Conservation (phyloP, 1,140 invertebrate species). For the Magallana angulata region DNA sequence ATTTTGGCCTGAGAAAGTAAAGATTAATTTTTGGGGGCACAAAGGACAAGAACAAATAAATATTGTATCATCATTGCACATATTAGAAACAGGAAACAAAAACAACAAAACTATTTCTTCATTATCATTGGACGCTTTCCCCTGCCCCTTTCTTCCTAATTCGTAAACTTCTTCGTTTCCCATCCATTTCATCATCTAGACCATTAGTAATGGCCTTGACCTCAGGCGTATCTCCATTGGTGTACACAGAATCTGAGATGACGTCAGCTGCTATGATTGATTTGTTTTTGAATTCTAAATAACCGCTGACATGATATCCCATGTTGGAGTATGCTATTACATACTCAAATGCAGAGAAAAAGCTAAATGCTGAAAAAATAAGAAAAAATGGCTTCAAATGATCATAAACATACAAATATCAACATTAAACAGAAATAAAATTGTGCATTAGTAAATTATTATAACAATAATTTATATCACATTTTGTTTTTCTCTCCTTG, state of each 20-base stretch:
- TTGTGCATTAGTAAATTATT: too few relatives aligned
- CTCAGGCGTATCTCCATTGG: slow-evolving; percentile 22
- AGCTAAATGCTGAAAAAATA: slow-evolving; percentile 90
- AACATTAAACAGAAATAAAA: too few relatives aligned
- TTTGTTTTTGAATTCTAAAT: slow-evolving; percentile 85
- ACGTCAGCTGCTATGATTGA: slow-evolving; percentile 33
- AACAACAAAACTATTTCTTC: not conserved
- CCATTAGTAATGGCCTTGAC: not conserved
- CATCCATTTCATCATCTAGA: not conserved
- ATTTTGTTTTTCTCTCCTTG: too few relatives aligned
- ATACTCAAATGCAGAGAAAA: slow-evolving; percentile 95
- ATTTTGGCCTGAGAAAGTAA: too few relatives aligned
- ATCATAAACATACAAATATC: too few relatives aligned
- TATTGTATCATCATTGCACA: not conserved
- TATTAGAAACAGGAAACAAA: not conserved
- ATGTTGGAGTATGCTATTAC: slow-evolving; percentile 93
- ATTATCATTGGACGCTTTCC: slow-evolving; percentile 23
- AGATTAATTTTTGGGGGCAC: too few relatives aligned
- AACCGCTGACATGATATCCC: slow-evolving; percentile 92
- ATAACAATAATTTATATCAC: too few relatives aligned
- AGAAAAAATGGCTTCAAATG: not conserved
- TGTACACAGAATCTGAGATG: not conserved
- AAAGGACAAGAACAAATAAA: too few relatives aligned
- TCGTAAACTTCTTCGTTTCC: not conserved
- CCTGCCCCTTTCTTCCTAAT: slow-evolving; percentile 19